Percentiles rank a stretch among this genome's conserved stretches.
These are phyloP conservation scores for Mirza zaza DNA, from an alignment of 2,113 vertebrate genomes.

Conservation along the genomic window DNA sequence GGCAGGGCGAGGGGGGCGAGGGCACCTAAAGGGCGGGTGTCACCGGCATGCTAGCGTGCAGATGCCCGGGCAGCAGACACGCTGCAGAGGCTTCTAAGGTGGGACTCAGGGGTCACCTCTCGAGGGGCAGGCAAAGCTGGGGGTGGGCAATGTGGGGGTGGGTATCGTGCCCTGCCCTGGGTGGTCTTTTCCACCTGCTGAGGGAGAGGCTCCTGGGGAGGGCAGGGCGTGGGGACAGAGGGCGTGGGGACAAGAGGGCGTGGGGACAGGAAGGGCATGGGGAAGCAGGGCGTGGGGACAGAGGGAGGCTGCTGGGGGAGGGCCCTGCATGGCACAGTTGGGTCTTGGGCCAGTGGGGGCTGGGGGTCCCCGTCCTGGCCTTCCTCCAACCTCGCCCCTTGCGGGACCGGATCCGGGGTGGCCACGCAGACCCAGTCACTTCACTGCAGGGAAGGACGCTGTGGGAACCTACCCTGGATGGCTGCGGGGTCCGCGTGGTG, in stretches of 20 bases:
- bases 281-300: fast-evolving
- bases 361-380: neutral
- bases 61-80: neutral
- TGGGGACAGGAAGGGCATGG: no score
- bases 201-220: neutral
- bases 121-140: neutral
- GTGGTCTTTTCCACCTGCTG: neutral
- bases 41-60: fast-evolving
- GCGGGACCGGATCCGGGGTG: neutral
- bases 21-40: no score
- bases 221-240: no score
- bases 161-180: neutral
- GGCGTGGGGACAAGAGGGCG: no score
- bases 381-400: fast-evolving
- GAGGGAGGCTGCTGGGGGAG: no score
- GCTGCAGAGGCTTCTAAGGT: neutral
- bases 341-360: fast-evolving
- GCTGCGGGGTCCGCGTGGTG: fast-evolving
- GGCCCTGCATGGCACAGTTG: fast-evolving
- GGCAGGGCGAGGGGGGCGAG: fast-evolving
- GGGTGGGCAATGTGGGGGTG: fast-evolving
- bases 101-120: neutral
- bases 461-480: neutral
- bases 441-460: fast-evolving
- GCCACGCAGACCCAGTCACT: fast-evolving